Evolutionary conservation across 2,888 invertebrate species (phyloP), one percentile per base, ranked within the genome.

Genomic region (Leptarthrus brevirostris): DNA sequence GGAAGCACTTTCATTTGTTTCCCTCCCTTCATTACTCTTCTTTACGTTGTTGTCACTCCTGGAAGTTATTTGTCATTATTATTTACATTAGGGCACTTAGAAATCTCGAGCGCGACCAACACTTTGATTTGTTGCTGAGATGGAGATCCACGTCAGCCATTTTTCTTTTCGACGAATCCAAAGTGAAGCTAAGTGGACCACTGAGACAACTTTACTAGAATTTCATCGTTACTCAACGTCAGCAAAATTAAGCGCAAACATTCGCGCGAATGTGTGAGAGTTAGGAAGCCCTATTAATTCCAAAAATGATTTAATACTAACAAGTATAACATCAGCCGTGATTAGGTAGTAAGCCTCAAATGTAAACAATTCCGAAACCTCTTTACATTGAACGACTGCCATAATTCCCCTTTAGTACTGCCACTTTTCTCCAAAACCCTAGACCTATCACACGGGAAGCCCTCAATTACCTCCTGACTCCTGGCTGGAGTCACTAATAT

Each of bases 31-130:
- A 64, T 64, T 64, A 64, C 44, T 64, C 64, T 64, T 64, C 64
- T 22, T 40, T 10, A 61, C 40, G 14, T 30, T 20, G 40, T 64
- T 64, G 64, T 64, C 64, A 64, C 26, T n/a, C 14, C 44, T 24
- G 44, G 44, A n/a, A 24, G 44, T 22, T 26, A 64, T 64, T 64
- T 64, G 24, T 64, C 64, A 44, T 64, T 44, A 64, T 40, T 64
- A 64, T 64, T 44, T 64, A 64, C 47, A 64, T 64, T 64, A 14
- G 47, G 22, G 18, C 61, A 61, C 61, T 61, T 61, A 36, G 58
- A 14, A 61, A 40, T 40, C 36, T 40, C 16, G 4, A 36, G 36
- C 10, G 12, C 22, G 40, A 18, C 10, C n/a, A 61, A 22, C 36
- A 61, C 36, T 36, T 58, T 58, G 58, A 58, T 58, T 58, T 34